Base-by-base conservation (phyloP, 2,888 invertebrate genomes). In the Caenorhabditis sp. region DNA sequence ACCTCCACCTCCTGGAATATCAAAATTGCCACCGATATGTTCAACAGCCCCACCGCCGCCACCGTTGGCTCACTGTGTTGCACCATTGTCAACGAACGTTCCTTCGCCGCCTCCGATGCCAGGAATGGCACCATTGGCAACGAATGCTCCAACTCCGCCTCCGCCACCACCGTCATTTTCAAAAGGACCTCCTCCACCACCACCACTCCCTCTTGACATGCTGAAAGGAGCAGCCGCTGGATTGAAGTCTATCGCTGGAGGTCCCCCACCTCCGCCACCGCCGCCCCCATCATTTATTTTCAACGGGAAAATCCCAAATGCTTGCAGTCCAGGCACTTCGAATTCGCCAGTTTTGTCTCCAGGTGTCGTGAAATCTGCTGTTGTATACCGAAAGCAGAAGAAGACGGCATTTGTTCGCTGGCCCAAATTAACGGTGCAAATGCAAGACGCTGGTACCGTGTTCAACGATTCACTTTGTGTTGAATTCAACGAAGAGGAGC, bases 401-500 rank as follows among this genome's bases (percentile, higher is more conserved):
- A 84, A 84, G 35, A 84, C 84, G 24, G 68, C 69, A 6, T 51
- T 80, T 4, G 80, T 80, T 16, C 49, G 84, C 38, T 84, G 84
- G 84, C 84, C 79, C 19, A 84, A 84, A 49, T n/a, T 84, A 38
- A 80, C 77, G 44, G 56, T 64, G 41, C 84, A 76, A 38, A 58
- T 73, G 31, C 70, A 70, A 38, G 66, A 69, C 22, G 84, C 80
- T 4, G 80, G 76, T 24, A 84, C 80, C 2, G 80, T 84, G 10
- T 84, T 80, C 38, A 84, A 80, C 51, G 84, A 84, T 51, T 56
- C 63, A 0, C 61, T 84, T n/a, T 84, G 84, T 35, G 76, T 84
- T 7, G 84, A 84, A 47, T 84, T 84, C 63, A 80, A 80, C 31
- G 84, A 79, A 49, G 84, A 84, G 5, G 84, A 84, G 35, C 22